Evolutionary conservation across 2,888 invertebrate genomes (phyloP).

Genomic region (Chrysomela aeneicollis): DNA sequence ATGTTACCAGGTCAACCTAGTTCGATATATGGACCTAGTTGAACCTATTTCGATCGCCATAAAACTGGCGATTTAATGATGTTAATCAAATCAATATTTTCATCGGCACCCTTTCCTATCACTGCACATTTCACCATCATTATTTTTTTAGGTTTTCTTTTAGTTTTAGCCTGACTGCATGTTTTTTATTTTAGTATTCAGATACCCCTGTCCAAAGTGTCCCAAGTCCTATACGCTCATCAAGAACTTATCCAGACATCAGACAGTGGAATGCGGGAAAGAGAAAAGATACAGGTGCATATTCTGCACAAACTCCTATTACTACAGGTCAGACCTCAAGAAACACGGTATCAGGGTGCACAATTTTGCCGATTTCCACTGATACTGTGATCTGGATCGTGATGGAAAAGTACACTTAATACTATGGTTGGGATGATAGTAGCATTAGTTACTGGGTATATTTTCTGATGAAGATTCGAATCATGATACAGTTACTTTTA

Average conservation of each 20-base stretch:
- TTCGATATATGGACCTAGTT: no score
- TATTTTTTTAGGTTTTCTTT: no score
- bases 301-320: conserved; percentile 45
- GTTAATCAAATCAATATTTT: no score
- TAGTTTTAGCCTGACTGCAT: not conserved
- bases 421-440: no score
- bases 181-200: conserved; percentile 3
- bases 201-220: conserved; percentile 42
- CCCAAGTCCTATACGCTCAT: conserved; percentile 50
- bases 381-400: not conserved
- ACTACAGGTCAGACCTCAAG: conserved; percentile 47
- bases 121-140: no score
- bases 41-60: no score
- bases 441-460: no score
- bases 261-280: conserved; percentile 52
- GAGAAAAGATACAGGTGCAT: conserved; percentile 49
- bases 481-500: no score
- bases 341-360: conserved; percentile 47
- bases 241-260: conserved; percentile 50
- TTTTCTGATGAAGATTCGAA: no score
- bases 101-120: no score
- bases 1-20: no score
- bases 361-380: conserved; percentile 38
- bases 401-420: not conserved
- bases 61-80: no score